Evolutionary conservation across 2,113 vertebrate genomes (phyloP).

Genomic region (Oryzias curvinotus): DNA sequence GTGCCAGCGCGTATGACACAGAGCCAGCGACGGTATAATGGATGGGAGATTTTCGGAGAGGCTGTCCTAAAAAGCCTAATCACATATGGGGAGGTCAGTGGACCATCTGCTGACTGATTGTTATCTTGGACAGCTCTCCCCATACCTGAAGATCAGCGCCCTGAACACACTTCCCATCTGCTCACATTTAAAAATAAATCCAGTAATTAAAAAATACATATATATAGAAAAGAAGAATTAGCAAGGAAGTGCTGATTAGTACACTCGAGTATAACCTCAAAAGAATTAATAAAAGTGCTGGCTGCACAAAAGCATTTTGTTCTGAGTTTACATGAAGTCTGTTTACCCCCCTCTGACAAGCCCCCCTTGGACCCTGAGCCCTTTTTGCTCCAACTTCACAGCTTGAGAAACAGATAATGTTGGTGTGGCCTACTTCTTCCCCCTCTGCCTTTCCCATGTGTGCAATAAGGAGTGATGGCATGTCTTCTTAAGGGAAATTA

Average conservation of each 20-base stretch:
- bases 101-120: constrained; percentile 64
- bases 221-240: not conserved
- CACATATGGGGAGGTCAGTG: constrained; percentile 65
- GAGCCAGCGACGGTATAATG: constrained; percentile 44
- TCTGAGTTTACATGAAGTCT: constrained; percentile 52
- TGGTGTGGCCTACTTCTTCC: constrained; percentile 65
- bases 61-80: constrained; percentile 54
- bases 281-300: too few species aligned
- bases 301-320: constrained; percentile 7
- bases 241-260: not conserved
- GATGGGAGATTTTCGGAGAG: constrained; percentile 57
- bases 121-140: constrained; percentile 44
- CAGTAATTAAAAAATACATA: not conserved
- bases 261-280: too few species aligned
- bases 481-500: constrained; percentile 67
- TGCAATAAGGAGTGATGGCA: constrained; percentile 72
- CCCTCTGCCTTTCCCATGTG: constrained; percentile 46
- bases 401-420: constrained; percentile 65
- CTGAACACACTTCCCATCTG: constrained; percentile 20
- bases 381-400: constrained; percentile 42
- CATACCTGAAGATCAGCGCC: constrained; percentile 52
- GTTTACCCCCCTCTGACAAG: constrained; percentile 51
- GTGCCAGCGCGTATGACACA: constrained; percentile 40
- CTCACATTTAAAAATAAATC: constrained; percentile 10
- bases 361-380: constrained; percentile 42